Base-by-base conservation (phyloP, 2,797 vertebrate genomes). In the Pteronotus mesoamericanus region DNA sequence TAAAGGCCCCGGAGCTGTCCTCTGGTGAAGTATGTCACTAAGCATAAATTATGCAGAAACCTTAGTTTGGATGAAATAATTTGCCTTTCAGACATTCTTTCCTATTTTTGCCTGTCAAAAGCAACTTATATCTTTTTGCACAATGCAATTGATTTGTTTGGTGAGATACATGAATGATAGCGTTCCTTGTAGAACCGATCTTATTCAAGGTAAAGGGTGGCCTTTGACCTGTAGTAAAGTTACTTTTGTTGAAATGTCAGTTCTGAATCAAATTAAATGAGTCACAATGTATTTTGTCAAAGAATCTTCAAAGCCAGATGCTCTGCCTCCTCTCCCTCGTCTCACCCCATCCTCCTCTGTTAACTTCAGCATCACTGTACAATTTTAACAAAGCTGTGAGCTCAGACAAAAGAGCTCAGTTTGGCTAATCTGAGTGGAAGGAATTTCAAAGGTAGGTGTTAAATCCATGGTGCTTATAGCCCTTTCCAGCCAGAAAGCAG, bases 41-140 rank as follows among this genome's bases (percentile, higher is more conserved):
- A 82, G 34, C 24, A 88, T 59, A 92, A 88, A 85, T 69, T 91
- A 86, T 80, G 86, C 79, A 86, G 83, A 95, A 96, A 83, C 8
- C 8, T 94, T 79, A 71, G 61, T 84, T 93, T 53, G 29, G 80
- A 88, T 94, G 46, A 94, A 66, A 82, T 39, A 24, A 9, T 94
- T 97, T 96, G 82, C 37, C 37, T 98, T 98, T 97, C 68, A 97
- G 92, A 98, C 75, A 71, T 16, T 61, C 57, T 96, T 94, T 37
- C 51, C 1, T 53, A 16, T 64, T 97, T 97, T 96, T 96, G 15
- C 66, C 78, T 89, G 68, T 97, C 59, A 91, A 93, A 97, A 97
- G 44, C 91, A 96, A 94, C 57, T 94, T 97, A 94, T 83, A 95
- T 90, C 26, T 96, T 97, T 96, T 37, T 15, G 79, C 71, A 86